A percentile compares a stretch with the other conserved stretches of the same genome.
Conservation (phyloP, 2,797 vertebrate species). For the Sciurus carolinensis region DNA sequence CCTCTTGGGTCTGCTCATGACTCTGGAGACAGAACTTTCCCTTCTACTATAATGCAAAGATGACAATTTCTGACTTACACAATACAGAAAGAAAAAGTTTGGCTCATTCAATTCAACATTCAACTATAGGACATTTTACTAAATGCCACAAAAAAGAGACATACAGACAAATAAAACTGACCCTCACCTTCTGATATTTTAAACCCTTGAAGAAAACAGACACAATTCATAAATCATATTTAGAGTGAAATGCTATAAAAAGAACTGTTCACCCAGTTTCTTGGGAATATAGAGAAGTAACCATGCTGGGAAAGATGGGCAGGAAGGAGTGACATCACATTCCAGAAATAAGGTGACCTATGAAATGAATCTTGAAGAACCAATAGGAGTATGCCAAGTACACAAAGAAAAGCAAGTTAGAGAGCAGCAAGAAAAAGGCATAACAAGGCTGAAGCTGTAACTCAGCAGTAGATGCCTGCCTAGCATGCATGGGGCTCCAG, state of each 20-base stretch:
- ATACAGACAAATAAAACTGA: constrained; percentile 46
- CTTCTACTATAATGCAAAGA: not conserved
- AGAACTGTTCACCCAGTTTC: not conserved
- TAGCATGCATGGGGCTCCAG: not conserved
- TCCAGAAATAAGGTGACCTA: constrained; percentile 32
- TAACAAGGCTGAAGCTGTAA: not conserved
- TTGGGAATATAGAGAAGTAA: constrained; percentile 32
- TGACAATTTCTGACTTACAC: not conserved
- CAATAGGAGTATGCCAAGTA: not conserved
- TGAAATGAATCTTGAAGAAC: constrained; percentile 47
- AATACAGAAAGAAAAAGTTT: not conserved
- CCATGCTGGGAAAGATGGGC: constrained; percentile 3
- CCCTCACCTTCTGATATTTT: constrained; percentile 18
- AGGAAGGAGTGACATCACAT: not conserved
- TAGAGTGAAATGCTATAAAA: not conserved
- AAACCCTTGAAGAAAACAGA: constrained; percentile 17
- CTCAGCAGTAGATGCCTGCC: not conserved
- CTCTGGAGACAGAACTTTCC: not conserved
- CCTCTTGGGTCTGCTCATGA: not conserved
- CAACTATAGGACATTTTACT: not conserved
- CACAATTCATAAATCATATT: constrained; percentile 51
- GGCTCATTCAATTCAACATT: constrained; percentile 12
- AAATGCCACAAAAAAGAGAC: constrained; percentile 27
- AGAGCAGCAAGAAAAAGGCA: not conserved
- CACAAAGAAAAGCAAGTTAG: not conserved